A percentile compares a stretch with the other conserved stretches of the same genome.
Conservation (phyloP, 2,888 invertebrate genomes). For the Euspilapteryx auroguttella region DNA sequence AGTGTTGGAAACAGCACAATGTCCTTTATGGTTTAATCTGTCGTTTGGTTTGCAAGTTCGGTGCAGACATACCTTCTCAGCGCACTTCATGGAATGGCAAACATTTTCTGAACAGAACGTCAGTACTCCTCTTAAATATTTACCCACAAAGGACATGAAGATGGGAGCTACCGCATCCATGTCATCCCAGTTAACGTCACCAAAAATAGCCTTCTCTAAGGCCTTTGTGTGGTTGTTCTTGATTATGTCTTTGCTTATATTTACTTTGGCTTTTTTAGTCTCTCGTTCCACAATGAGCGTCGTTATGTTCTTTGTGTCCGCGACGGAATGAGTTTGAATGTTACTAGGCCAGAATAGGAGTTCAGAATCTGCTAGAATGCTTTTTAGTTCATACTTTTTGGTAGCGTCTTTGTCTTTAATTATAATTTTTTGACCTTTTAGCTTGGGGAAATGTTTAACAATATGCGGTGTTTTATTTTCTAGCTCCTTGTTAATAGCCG, state of each 20-base stretch:
- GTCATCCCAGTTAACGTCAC: slow-evolving; percentile 41
- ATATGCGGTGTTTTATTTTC: too few relatives aligned
- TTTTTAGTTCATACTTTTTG: slow-evolving; percentile 14
- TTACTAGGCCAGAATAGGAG: slow-evolving; percentile 37
- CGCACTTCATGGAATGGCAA: slow-evolving; percentile 48
- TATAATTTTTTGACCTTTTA: too few relatives aligned
- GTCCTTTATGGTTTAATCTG: slow-evolving; percentile 35
- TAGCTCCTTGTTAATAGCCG: background rate
- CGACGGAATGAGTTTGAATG: slow-evolving; percentile 8
- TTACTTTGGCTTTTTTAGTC: slow-evolving; percentile 29
- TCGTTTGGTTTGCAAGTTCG: slow-evolving; percentile 30
- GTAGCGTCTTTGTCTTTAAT: background rate
- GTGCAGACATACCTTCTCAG: slow-evolving; percentile 29
- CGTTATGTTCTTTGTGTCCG: slow-evolving; percentile 24
- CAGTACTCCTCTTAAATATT: slow-evolving; percentile 38
- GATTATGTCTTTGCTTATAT: slow-evolving; percentile 27
- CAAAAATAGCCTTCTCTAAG: slow-evolving; percentile 39
- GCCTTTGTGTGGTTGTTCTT: slow-evolving; percentile 24
- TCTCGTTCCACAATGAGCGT: slow-evolving; percentile 31
- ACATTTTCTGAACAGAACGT: slow-evolving; percentile 37
- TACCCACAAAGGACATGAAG: slow-evolving; percentile 43
- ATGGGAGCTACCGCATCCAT: slow-evolving; percentile 35
- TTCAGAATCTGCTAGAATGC: slow-evolving; percentile 18
- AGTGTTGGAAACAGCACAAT: slow-evolving; percentile 34
- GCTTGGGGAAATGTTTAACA: too few relatives aligned